Conservation (phyloP, 2,888 invertebrate genomes). For the Lasius platythorax region DNA sequence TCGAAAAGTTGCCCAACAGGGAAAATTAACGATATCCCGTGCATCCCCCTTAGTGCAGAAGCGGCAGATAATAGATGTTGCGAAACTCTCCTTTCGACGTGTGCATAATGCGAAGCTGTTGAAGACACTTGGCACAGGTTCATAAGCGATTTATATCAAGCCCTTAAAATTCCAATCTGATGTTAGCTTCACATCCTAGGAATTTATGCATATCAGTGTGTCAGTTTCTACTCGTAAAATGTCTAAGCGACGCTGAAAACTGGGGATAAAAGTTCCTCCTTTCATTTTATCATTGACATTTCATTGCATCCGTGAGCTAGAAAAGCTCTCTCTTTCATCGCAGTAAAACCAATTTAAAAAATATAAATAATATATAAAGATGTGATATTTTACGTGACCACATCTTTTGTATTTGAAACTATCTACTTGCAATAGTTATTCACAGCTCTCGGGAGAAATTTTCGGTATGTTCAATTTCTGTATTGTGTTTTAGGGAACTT, state of each 20-base stretch:
- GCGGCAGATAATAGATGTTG: conserved; percentile 12
- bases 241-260: neutral
- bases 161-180: neutral
- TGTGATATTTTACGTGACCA: neutral
- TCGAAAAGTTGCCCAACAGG: conserved; percentile 13
- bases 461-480: neutral
- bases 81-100: neutral
- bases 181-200: neutral
- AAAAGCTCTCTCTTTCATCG: neutral
- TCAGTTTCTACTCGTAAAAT: neutral
- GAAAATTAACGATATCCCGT: conserved; percentile 26
- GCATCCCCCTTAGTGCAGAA: neutral
- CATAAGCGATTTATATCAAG: neutral
- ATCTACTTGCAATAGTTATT: neutral
- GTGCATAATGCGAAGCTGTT: neutral
- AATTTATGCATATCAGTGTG: neutral
- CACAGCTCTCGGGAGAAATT: neutral
- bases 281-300: conserved; percentile 13
- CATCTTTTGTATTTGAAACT: neutral
- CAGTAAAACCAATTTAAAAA: neutral
- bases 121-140: conserved; percentile 2
- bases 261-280: neutral
- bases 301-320: neutral
- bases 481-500: neutral
- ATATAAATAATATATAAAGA: neutral